These are phyloP conservation scores for Hermaeophaga mercurialis DNA, from an alignment of 2,888 invertebrate genomes.

Conservation along the genomic window DNA sequence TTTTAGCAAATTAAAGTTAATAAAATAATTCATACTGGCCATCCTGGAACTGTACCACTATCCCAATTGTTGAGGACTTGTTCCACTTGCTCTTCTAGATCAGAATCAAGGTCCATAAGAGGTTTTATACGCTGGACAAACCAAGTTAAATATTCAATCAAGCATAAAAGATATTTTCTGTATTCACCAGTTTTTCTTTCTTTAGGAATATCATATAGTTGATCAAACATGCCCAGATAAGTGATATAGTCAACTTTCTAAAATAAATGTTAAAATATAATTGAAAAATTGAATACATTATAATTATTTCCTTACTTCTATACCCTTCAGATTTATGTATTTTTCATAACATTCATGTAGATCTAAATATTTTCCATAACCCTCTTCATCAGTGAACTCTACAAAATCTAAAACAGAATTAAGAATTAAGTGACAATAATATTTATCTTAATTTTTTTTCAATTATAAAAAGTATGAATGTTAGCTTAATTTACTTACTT, in stretches of 20 bases:
- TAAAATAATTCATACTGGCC: conserved; percentile 70
- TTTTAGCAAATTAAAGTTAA: conserved; percentile 22
- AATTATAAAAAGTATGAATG: too few species aligned
- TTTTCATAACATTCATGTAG: conserved; percentile 95
- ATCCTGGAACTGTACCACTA: conserved; percentile 88
- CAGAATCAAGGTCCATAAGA: conserved; percentile 78
- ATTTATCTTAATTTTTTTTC: conserved; percentile 5
- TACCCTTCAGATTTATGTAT: conserved; percentile 94
- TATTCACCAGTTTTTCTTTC: conserved; percentile 89
- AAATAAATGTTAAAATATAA: conserved; percentile 21
- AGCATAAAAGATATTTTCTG: conserved; percentile 78
- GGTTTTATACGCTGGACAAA: conserved; percentile 87
- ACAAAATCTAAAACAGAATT: conserved; percentile 68
- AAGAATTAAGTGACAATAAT: conserved; percentile 4
- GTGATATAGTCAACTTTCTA: conserved; percentile 94
- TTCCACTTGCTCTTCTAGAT: conserved; percentile 76
- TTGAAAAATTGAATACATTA: neutral
- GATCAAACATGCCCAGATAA: conserved; percentile 92
- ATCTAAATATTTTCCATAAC: conserved; percentile 97
- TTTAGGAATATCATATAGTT: conserved; percentile 92
- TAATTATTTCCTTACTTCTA: conserved; percentile 68
- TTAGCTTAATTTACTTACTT: too few species aligned
- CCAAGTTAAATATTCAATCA: conserved; percentile 85
- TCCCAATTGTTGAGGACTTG: conserved; percentile 90
- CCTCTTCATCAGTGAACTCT: conserved; percentile 98